Conservation (phyloP, 2,888 invertebrate species). For the Phytoseiulus persimilis region DNA sequence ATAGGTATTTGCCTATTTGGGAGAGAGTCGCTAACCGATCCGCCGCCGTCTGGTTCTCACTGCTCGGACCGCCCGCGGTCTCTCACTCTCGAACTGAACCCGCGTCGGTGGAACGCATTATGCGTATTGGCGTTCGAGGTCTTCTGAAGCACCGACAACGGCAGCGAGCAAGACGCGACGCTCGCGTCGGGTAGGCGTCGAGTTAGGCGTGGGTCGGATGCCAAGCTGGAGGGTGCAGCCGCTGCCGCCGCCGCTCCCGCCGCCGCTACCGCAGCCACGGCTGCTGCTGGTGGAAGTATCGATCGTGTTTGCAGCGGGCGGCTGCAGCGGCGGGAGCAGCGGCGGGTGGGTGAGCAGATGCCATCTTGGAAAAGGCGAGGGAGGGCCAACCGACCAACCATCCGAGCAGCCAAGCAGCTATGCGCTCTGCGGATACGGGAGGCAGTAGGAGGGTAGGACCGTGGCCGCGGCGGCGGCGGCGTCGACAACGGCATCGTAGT, state of each 20-base stretch:
- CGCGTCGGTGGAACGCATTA: background rate
- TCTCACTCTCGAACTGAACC: background rate
- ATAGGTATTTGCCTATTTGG: background rate
- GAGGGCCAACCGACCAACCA: background rate
- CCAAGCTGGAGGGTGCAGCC: background rate
- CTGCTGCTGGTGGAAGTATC: slow-evolving; percentile 29
- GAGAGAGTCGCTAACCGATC: slow-evolving; percentile 5
- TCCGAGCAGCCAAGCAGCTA: background rate
- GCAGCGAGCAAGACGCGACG: background rate
- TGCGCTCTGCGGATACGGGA: background rate
- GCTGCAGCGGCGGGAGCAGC: background rate
- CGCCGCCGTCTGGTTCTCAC: background rate
- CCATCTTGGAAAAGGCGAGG: slow-evolving; percentile 36
- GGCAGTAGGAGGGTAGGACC: background rate
- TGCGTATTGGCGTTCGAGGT: background rate
- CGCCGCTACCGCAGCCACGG: background rate
- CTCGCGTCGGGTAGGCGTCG: slow-evolving; percentile 22
- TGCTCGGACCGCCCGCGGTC: background rate
- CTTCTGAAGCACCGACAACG: background rate
- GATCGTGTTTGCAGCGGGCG: slow-evolving; percentile 31
- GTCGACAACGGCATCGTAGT: background rate
- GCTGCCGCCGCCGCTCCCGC: background rate
- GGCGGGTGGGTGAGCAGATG: slow-evolving; percentile 19
- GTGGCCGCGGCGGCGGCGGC: background rate
- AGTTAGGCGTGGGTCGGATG: slow-evolving; percentile 27